Evolutionary conservation across 2,113 vertebrate genomes (phyloP), one percentile per base, ranked within the genome.

Genomic region (Psilopsiagon aurifrons): DNA sequence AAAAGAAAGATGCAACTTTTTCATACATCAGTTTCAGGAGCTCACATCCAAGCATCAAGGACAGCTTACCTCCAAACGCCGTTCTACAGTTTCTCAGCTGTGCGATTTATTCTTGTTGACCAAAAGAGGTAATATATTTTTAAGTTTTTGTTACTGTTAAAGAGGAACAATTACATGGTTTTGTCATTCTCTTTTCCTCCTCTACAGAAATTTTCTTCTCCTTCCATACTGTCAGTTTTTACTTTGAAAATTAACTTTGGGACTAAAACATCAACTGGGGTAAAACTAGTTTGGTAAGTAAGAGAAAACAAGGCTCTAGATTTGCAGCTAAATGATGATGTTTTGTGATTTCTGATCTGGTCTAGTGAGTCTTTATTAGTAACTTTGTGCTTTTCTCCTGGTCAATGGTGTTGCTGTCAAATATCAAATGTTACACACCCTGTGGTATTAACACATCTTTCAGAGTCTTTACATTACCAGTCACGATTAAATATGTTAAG

Each of bases 61-160:
- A 60, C 92, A 80, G 63, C 80, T 94, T 78, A 51, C 47, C 75
- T 96, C 82, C 44, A 44, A 91, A 92, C 91, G 59, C 41, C 70
- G 7, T 62, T 86, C 90, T 97, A 93, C 87, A 85, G 83, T 96
- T 84, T 73, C 66, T 74, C 91, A 79, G 46, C 92, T 95, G 84
- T 81, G 96, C 86, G 87, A 70, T 70, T 85, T 94, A 86, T 83
- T 92, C 70, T 79, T 49, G 29, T 80, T 16, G 55, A 95, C 90
- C 94, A 85, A 94, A 39, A n/a, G 74, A 98, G 98, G 98, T 98
- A 98, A 98, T 93, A 39, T 63, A 73, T 91, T 82, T 71, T 83
- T 25, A 55, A 33, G 60, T 76, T 88, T 88, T 90, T 78, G 33
- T 78, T 94, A 31, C 44, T 82, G 4, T 62, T 68, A 88, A n/a